Evolutionary conservation across 2,888 invertebrate genomes (phyloP), one percentile per base, ranked within the genome.

Genomic region (Chrysodeixis includens): DNA sequence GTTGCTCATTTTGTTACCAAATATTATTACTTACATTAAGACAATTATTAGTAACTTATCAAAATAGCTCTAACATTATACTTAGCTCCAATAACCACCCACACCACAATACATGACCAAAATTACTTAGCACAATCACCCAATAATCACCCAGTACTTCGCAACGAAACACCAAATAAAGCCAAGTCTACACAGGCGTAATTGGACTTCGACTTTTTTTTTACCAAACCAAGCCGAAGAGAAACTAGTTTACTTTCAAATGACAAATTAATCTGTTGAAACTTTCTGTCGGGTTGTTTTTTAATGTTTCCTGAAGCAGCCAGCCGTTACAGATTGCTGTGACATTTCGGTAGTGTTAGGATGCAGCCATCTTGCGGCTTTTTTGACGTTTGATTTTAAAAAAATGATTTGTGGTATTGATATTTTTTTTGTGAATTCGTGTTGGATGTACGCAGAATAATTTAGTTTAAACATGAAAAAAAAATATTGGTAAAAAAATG

Each of bases 211-310:
- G 65, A 71, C 62, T 71, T 77, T 85, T 87, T 85, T 87, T 88
- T 88, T 55, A 76, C 56, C 76, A 74, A 69, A 71, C 77, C 79
- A 79, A 66, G 83, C 83, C 60, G 26, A 26, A 44, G 55, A 87
- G 79, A 86, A 88, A 89, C 90, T 92, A 92, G 89, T 91, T 91
- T 89, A 86, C 79, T 86, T 88, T 82, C 92, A 93, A 94, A 93
- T 94, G 94, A 93, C 94, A 91, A 93, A 93, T 92, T 94, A 94
- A 94, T 94, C 92, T 89, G 88, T 93, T 78, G 89, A 93, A 92
- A 93, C 92, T 90, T 82, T 80, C 76, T 83, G 83, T 71, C 68
- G 79, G 72, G 62, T 83, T 76, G 83, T 91, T 91, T 91, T 91
- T 88, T 85, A 85, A 85, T 83, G 83, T 85, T 90, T 88, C 88